Evolutionary conservation across 2,888 invertebrate species (phyloP).

Genomic region (Neoitamus cyanurus): DNA sequence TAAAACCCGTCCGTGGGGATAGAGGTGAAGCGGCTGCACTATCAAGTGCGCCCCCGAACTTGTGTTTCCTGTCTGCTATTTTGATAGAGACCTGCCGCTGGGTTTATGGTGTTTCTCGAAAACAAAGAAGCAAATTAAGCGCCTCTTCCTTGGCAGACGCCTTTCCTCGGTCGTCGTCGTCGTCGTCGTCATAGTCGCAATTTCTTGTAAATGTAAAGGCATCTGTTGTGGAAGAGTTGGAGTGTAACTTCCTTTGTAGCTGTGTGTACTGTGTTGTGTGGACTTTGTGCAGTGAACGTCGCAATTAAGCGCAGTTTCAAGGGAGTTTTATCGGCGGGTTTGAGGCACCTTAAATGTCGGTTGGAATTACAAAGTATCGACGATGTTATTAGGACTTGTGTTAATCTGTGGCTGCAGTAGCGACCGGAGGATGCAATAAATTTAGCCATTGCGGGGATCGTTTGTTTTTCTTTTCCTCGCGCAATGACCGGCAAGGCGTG

Average conservation of each 20-base stretch:
- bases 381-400: neutral
- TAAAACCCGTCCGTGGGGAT: neutral
- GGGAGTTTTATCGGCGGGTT: neutral
- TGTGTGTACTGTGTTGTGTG: neutral
- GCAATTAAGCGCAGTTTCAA: constrained; percentile 2
- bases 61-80: neutral
- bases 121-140: constrained; percentile 31
- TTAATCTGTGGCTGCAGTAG: constrained; percentile 1
- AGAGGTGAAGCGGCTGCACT: neutral
- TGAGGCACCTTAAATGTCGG: constrained; percentile 11
- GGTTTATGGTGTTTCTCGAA: neutral
- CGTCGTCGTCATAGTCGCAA: neutral
- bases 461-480: neutral
- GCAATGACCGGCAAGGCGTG: neutral
- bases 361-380: neutral
- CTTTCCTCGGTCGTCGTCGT: neutral
- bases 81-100: constrained; percentile 13
- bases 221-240: neutral
- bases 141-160: neutral
- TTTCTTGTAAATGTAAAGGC: neutral
- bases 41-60: neutral
- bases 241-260: neutral
- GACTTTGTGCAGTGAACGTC: neutral
- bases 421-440: neutral
- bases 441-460: neutral